A percentile compares a stretch with the other conserved stretches of the same genome.
Evolutionary conservation across 2,888 invertebrate genomes (phyloP).

Genomic region (Scaptomyza reducta): DNA sequence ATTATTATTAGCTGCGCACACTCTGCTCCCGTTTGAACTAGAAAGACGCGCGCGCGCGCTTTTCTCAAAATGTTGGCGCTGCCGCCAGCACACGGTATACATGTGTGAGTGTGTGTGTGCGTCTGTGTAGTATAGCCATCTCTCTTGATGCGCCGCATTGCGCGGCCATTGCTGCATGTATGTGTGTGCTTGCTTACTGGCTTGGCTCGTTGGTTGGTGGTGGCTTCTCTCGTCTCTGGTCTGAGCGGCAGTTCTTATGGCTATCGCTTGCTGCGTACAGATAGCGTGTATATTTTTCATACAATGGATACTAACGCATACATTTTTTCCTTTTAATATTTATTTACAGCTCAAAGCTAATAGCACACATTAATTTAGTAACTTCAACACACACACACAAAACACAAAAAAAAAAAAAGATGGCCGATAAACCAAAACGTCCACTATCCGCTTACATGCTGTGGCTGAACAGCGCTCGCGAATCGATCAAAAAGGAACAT

Average conservation of each 20-base stretch:
- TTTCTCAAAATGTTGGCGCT: conserved; percentile 46
- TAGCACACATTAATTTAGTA: conserved; percentile 54
- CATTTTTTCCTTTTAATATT: conserved; percentile 8
- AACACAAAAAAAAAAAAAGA: conserved; percentile 85
- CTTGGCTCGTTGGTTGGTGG: conserved; percentile 30
- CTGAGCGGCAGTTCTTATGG: conserved; percentile 17
- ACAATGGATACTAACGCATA: conserved; percentile 23
- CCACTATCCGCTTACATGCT: conserved; percentile 97
- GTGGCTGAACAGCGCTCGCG: conserved; percentile 95
- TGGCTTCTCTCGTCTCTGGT: conserved; percentile 45
- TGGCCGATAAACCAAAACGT: conserved; percentile 96
- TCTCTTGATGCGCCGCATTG: conserved; percentile 44
- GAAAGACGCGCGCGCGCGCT: conserved; percentile 68
- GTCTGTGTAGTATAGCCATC: conserved; percentile 53
- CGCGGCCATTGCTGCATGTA: conserved; percentile 38
- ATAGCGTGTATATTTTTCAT: conserved; percentile 6
- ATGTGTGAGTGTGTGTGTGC: conserved; percentile 8
- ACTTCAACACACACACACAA: conserved; percentile 42
- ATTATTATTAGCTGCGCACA: conserved; percentile 73
- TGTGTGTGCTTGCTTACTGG: conserved; percentile 9
- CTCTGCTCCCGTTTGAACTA: conserved; percentile 25
- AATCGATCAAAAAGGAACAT: conserved; percentile 94
- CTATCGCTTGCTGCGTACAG: conserved; percentile 13
- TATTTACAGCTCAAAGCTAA: conserved; percentile 63
- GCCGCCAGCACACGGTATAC: conserved; percentile 8